A percentile compares a stretch with the other conserved stretches of the same genome.
These are phyloP conservation scores for Sebastes trivittatus DNA, from an alignment of 2,797 vertebrate species.

Conservation along the genomic window DNA sequence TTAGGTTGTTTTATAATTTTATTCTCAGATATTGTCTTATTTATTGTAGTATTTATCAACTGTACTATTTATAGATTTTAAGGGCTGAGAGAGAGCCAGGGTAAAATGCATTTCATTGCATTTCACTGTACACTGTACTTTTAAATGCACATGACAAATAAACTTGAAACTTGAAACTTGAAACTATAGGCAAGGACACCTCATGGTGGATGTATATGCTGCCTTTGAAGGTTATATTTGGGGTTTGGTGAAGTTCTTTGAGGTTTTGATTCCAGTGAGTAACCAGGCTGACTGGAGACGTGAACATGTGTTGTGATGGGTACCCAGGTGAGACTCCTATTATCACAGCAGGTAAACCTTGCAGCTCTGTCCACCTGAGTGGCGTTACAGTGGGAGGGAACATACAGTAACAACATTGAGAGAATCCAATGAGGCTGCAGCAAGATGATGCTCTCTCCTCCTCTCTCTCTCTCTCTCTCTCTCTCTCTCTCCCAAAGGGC, in stretches of 20 bases:
- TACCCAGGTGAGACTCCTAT: not conserved
- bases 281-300: not conserved
- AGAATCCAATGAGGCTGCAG: conserved; percentile 70
- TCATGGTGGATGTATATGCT: not conserved
- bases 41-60: no score
- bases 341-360: conserved; percentile 32
- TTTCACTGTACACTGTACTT: no score
- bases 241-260: not conserved
- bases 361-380: conserved; percentile 57
- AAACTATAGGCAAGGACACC: not conserved
- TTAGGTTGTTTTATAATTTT: no score
- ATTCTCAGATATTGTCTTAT: no score
- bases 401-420: conserved; percentile 47
- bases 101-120: no score
- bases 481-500: conserved; percentile 29
- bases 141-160: no score
- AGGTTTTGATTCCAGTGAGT: not conserved
- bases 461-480: not conserved
- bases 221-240: not conserved
- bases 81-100: no score
- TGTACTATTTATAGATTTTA: no score
- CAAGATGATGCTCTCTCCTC: conserved; percentile 33
- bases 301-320: not conserved
- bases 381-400: conserved; percentile 67
- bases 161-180: no score